Evolutionary conservation across 2,888 invertebrate genomes (phyloP).

Genomic region (Acanthoscelides obtectus): DNA sequence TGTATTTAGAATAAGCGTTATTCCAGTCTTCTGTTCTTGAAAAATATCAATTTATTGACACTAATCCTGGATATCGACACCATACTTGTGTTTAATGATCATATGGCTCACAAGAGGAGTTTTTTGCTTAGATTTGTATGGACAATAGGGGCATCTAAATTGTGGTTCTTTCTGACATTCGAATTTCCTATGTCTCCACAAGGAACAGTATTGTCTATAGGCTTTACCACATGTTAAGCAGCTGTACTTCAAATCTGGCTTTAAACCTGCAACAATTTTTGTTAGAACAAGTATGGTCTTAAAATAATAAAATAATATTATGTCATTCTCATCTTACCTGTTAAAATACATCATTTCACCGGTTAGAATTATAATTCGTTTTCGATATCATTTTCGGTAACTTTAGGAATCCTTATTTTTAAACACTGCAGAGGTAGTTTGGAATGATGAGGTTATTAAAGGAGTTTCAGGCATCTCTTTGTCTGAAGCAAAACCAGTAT

Average conservation of each 20-base stretch:
- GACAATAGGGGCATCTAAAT: conserved; percentile 25
- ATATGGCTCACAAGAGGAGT: conserved; percentile 22
- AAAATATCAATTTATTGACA: background rate
- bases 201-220: conserved; percentile 26
- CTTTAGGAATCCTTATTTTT: too few relatives aligned
- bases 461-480: too few relatives aligned
- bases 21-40: background rate
- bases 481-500: background rate
- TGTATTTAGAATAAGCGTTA: too few relatives aligned
- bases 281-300: too few relatives aligned
- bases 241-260: conserved; percentile 13
- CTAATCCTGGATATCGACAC: background rate
- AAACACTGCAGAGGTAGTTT: too few relatives aligned
- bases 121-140: conserved; percentile 27
- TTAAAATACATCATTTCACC: too few relatives aligned
- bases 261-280: conserved; percentile 3
- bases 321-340: too few relatives aligned
- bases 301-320: too few relatives aligned
- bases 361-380: too few relatives aligned
- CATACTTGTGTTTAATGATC: conserved; percentile 13
- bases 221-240: conserved; percentile 20
- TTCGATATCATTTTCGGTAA: too few relatives aligned
- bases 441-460: too few relatives aligned
- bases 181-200: conserved; percentile 23
- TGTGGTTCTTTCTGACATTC: conserved; percentile 30